Base-by-base conservation (phyloP, 2,888 invertebrate genomes). In the Drosophila nigricruria region DNA sequence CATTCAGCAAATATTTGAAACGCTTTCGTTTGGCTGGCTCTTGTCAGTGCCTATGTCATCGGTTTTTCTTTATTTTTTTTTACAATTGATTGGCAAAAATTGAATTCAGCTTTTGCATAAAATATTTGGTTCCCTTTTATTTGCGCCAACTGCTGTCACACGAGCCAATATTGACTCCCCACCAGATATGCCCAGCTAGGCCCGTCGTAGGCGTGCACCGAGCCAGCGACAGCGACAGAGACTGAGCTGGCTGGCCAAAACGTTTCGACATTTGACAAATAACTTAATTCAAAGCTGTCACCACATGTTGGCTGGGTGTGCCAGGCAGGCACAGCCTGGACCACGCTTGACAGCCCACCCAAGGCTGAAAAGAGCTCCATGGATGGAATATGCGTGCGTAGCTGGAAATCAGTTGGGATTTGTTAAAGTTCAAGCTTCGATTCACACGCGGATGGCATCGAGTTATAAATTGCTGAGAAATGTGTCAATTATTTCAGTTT, bases 61-160 rank as follows among this genome's bases (percentile, higher is more conserved):
- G 84, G 70, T 78, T 84, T 67, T 70, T 70, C 82, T 12, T 6
- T 30, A 18, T 18, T 30, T 76, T 81, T 81, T 81, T 87, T 72
- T 73, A 72, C 85, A 89, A 89, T 88, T 84, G 89, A 89, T 88
- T 80, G 89, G 78, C 77, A 78, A 81, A 89, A 87, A 87, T 89
- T 77, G 82, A 89, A 84, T 89, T 85, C 73, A 67, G 85, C 85
- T 77, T 82, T 82, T 89, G 78, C 82, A 89, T 89, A 84, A 87
- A 82, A 82, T 85, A 82, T 88, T 80, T 73, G 77, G 42, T 32
- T 65, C 45, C 66, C 81, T 88, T 88, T 78, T 83, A 85, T 82
- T 79, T 79, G 84, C 78, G 54, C 72, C 81, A 81, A 81, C 87
- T 74, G 88, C 70, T 74, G 85, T 71, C 59, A 49, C 69, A 53